These are phyloP conservation scores for Lasiurus borealis DNA, from an alignment of 2,113 vertebrate genomes.

Conservation along the genomic window DNA sequence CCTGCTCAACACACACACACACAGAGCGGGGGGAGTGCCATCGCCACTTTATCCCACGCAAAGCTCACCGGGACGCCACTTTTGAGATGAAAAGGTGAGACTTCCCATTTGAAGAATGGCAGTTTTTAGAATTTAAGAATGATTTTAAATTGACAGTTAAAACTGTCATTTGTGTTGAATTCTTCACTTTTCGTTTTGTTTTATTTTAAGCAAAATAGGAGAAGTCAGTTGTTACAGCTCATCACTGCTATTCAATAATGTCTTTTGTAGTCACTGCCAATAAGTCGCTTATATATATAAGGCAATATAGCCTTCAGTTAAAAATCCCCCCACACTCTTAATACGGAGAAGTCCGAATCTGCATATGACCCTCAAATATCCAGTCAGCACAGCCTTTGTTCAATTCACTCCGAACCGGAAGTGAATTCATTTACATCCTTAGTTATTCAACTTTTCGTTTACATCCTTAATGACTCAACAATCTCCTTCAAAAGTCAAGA, in stretches of 20 bases:
- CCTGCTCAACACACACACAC: conserved; percentile 84
- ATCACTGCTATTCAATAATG: neutral
- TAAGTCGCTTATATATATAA: neutral
- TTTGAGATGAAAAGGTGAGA: neutral
- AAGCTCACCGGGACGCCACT: neutral
- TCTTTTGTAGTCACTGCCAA: neutral
- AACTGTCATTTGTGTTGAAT: neutral
- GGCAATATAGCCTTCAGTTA: neutral
- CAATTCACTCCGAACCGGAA: neutral
- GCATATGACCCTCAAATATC: neutral
- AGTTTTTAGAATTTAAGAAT: neutral
- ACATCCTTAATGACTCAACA: neutral
- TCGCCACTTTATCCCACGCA: neutral
- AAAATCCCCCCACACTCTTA: neutral
- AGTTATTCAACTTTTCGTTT: neutral
- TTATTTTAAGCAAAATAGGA: neutral
- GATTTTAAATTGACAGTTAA: conserved; percentile 19
- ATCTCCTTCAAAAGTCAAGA: neutral
- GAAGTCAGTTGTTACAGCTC: neutral
- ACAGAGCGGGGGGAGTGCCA: too few relatives aligned
- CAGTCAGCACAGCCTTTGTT: neutral
- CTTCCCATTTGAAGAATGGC: neutral
- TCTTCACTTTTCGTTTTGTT: neutral
- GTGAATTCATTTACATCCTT: neutral
- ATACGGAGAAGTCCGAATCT: neutral